Conservation (phyloP, 2,797 vertebrate species). For the Sandelia bainsii region DNA sequence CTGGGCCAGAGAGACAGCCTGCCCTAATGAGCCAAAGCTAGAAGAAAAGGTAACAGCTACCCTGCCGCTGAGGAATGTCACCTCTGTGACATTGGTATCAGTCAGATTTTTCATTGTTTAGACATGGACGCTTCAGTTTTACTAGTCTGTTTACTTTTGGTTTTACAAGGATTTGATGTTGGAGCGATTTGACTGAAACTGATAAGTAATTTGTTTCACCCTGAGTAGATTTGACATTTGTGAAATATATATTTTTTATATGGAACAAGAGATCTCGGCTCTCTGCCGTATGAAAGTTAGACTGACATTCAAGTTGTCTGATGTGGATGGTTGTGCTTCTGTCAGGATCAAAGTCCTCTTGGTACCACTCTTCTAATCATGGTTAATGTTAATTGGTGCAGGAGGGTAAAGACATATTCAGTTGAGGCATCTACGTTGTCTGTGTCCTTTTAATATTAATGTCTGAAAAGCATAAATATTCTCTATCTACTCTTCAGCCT, state of each 20-base stretch:
- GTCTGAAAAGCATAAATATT: slow-evolving; percentile 36
- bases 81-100: slow-evolving; percentile 54
- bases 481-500: slow-evolving; percentile 48
- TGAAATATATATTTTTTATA: background rate
- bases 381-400: slow-evolving; percentile 29
- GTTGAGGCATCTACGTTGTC: slow-evolving; percentile 23
- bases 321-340: slow-evolving; percentile 14
- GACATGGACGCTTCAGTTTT: slow-evolving; percentile 2
- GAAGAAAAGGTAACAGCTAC: slow-evolving; percentile 54
- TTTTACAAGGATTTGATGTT: background rate
- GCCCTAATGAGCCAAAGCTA: slow-evolving; percentile 52
- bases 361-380: slow-evolving; percentile 13
- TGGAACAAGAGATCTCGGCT: background rate
- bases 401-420: slow-evolving; percentile 14
- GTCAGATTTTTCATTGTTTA: slow-evolving; percentile 30
- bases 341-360: slow-evolving; percentile 15
- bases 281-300: background rate
- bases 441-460: slow-evolving; percentile 28
- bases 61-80: slow-evolving; percentile 64
- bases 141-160: slow-evolving; percentile 1
- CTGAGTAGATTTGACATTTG: background rate
- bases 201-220: background rate
- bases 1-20: slow-evolving; percentile 56
- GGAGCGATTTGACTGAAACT: slow-evolving; percentile 1
- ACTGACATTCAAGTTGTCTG: background rate